phyloP scores from a whole-genome alignment of 2,113 vertebrate genomes.

The Piaya cayana region DNA sequence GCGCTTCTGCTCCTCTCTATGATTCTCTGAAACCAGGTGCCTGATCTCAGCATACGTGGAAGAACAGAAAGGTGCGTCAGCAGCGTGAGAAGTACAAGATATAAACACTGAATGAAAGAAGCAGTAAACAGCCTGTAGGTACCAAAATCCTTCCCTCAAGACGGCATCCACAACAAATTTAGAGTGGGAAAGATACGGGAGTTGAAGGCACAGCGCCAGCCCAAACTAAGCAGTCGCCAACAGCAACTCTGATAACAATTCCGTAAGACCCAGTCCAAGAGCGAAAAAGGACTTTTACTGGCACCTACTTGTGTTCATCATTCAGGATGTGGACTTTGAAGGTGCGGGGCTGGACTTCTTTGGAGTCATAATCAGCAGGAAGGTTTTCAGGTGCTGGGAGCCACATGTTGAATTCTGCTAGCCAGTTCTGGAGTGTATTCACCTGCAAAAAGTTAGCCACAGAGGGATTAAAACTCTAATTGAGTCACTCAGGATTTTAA shows the following conservation, averaged over 20 bases:
- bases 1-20: background rate
- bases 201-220: background rate
- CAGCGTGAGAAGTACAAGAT: background rate
- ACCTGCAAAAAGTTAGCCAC: slow-evolving; percentile 80
- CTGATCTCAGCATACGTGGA: background rate
- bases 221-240: background rate
- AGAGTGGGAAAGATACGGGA: background rate
- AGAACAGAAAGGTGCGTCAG: background rate
- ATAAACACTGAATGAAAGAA: background rate
- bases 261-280: background rate
- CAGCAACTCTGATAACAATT: background rate
- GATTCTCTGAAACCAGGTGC: background rate
- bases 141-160: background rate
- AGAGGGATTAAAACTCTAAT: background rate
- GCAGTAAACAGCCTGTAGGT: background rate
- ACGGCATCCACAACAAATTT: background rate
- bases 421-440: slow-evolving; percentile 98
- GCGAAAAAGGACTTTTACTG: background rate
- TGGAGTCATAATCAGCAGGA: slow-evolving; percentile 84
- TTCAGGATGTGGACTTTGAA: slow-evolving; percentile 97
- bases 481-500: background rate
- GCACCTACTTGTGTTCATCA: slow-evolving; percentile 95
- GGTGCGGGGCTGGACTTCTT: slow-evolving; percentile 80
- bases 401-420: slow-evolving; percentile 97
- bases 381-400: slow-evolving; percentile 89